phyloP scores from a whole-genome alignment of 2,797 vertebrate genomes.

The Cheirogaleus major region DNA sequence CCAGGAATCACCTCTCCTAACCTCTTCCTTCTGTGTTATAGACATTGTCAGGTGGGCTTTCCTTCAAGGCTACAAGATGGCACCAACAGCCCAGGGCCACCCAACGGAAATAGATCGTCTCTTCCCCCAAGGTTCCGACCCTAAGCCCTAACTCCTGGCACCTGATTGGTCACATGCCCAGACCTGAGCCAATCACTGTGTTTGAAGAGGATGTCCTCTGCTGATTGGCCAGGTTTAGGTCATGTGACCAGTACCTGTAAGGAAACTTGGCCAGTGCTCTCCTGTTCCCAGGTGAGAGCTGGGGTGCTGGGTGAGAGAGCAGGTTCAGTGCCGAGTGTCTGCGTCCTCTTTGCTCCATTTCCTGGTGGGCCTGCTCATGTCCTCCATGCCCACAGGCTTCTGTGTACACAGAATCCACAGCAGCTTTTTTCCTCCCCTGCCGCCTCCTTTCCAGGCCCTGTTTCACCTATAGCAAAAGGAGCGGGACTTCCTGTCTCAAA shows the following conservation, averaged over 20 bases:
- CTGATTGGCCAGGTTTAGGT: not conserved
- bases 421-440: not conserved
- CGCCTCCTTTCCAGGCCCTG: not conserved
- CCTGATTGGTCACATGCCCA: not conserved
- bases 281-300: not conserved
- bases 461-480: not conserved
- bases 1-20: not conserved
- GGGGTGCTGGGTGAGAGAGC: not conserved
- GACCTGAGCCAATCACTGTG: no score
- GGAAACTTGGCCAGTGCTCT: not conserved
- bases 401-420: not conserved
- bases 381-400: not conserved
- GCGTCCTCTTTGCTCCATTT: not conserved
- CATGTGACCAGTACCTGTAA: not conserved
- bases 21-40: not conserved
- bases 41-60: no score
- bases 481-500: not conserved
- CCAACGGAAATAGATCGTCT: not conserved
- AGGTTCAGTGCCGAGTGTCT: fast-evolving
- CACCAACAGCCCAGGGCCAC: not conserved
- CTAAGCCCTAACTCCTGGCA: not conserved
- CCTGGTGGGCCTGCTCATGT: not conserved
- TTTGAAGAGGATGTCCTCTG: no score
- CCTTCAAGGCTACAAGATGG: not conserved
- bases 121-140: not conserved